Evolutionary conservation across 2,888 invertebrate species (phyloP), one percentile per base, ranked within the genome.

Genomic region (Metellina segmentata): DNA sequence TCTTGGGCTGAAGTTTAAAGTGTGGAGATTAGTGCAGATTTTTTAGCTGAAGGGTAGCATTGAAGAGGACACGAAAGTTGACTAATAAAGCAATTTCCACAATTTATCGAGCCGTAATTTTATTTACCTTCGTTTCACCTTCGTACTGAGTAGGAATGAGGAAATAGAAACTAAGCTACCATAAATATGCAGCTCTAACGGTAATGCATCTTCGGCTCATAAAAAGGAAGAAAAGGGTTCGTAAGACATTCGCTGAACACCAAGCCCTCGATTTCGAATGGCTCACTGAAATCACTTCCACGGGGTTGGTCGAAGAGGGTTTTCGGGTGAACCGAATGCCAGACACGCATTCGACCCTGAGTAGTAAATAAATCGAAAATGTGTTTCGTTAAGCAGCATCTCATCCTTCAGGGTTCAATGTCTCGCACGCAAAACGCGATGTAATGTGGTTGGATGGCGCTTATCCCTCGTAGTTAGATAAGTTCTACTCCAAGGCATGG

Each of bases 301-400:
- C 61, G 61, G 11, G 61, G 61, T 61, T 61, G 61, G 16, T 5
- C 61, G 61, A 74, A 74, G 19, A 11, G 74, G 19, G 77, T 48
- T 2, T 34, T 34, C 34, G 34, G 34, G 34, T 34, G 34, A 34
- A 34, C 34, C 34, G 34, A 34, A 85, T 85, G 74, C 77, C 16
- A 85, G 53, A 85, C 85, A 85, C 85, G 85, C 74, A 77, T 53
- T 61, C 85, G 85, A 85, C 85, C 85, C 85, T 19, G 77, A 49
- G 71, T 71, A 49, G 69, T 71, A 82, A 71, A 70, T 71, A 71
- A 82, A 81, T 69, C 61, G 69, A 81, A 81, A 81, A 82, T 51
- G 71, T 34, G 7, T 71, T 70, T 71, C 69, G 69, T 61, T 61
- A 19, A 61, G 53, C 34, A 20, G 48, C 48, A 34, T 20, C 34